Conservation (phyloP, 2,888 invertebrate genomes). For the Leptinotarsa juncta region DNA sequence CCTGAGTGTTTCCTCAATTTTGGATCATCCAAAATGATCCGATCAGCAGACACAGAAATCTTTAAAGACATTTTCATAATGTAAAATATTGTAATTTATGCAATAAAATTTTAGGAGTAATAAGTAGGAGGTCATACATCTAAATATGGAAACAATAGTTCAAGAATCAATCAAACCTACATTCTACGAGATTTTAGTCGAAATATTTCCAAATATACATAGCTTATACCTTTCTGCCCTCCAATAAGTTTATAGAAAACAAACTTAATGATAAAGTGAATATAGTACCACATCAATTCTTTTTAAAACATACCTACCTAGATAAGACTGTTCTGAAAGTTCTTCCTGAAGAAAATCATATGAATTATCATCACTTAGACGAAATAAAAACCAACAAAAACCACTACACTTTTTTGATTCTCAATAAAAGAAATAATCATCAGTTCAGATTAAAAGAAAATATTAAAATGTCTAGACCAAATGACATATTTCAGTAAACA, state of each 20-base stretch:
- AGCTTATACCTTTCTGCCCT: not conserved
- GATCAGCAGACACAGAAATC: not conserved
- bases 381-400: not conserved
- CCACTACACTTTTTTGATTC: not conserved
- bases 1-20: not conserved
- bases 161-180: not conserved
- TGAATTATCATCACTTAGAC: slow-evolving; percentile 1
- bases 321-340: not conserved
- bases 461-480: not conserved
- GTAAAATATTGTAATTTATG: not conserved
- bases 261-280: not conserved
- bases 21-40: not conserved
- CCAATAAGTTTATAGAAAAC: not conserved
- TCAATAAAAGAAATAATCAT: not conserved
- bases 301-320: slow-evolving; percentile 1
- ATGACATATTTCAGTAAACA: slow-evolving; percentile 7
- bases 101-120: not conserved
- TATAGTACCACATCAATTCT: not conserved
- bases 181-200: not conserved
- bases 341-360: not conserved
- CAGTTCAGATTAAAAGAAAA: not conserved
- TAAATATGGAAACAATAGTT: slow-evolving; percentile 30
- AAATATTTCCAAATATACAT: not conserved
- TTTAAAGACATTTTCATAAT: not conserved
- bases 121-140: slow-evolving; percentile 35